Evolutionary conservation across 2,113 vertebrate genomes (phyloP).

Genomic region (Dipodomys spectabilis): DNA sequence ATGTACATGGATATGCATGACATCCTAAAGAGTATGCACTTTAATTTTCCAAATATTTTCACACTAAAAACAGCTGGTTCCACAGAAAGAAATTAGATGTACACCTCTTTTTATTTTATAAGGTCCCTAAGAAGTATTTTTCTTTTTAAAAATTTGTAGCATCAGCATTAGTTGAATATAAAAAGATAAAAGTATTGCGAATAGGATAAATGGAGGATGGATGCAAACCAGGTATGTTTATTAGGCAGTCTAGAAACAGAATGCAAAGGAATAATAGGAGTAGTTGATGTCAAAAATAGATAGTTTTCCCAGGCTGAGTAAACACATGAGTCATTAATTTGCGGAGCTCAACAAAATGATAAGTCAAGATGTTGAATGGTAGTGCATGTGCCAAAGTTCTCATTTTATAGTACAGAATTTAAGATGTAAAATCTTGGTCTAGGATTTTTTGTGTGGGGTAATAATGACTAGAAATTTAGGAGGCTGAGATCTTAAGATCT

Average conservation of each 20-base stretch:
- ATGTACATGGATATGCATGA: not conserved
- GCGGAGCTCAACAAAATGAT: not conserved
- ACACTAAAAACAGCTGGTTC: not conserved
- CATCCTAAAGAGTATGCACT: not conserved
- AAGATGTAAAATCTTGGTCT: not conserved
- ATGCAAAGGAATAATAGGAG: not conserved
- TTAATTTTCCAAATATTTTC: slow-evolving; percentile 48
- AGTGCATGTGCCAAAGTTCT: not conserved
- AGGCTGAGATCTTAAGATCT: too few relatives aligned
- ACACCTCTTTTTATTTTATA: not conserved
- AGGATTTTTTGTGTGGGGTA: too few relatives aligned
- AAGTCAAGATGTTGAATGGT: not conserved
- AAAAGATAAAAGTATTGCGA: not conserved
- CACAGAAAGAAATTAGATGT: not conserved
- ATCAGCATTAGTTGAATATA: slow-evolving; percentile 32
- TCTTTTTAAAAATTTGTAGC: not conserved
- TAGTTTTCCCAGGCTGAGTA: not conserved
- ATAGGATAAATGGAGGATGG: not conserved
- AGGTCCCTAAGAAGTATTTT: not conserved
- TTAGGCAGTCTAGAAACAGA: not conserved
- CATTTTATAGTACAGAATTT: not conserved
- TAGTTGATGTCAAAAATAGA: slow-evolving; percentile 9
- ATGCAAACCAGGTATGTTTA: not conserved
- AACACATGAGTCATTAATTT: not conserved
- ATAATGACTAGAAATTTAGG: too few relatives aligned